Percentiles rank a stretch among this genome's conserved stretches.
phyloP scores from a whole-genome alignment of 53 echinoderm and acorn worm species.

The Echinometra lucunter region DNA sequence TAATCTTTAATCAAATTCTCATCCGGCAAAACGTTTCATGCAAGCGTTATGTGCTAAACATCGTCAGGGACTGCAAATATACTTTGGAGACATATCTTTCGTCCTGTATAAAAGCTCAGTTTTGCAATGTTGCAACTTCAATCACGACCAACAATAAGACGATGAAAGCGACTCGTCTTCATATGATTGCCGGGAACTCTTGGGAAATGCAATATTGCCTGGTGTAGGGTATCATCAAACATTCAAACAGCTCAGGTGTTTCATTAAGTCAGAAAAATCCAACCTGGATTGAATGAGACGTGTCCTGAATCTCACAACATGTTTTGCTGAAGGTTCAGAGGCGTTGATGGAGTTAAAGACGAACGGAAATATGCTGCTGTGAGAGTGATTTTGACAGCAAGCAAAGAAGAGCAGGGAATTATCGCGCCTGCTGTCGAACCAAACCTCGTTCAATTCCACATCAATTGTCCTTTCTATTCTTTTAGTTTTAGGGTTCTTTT shows the following conservation, averaged over 20 bases:
- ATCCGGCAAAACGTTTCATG: not conserved
- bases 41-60: not conserved
- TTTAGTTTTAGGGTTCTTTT: not conserved
- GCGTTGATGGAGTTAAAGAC: not conserved
- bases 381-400: not conserved
- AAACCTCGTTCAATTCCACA: not conserved
- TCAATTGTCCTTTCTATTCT: not conserved
- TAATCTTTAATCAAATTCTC: constrained; percentile 29
- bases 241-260: constrained; percentile 17
- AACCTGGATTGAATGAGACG: not conserved
- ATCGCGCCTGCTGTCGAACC: not conserved
- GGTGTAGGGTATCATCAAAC: not conserved
- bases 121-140: not conserved
- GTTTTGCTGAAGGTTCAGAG: not conserved
- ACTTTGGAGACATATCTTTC: not conserved
- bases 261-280: constrained; percentile 27
- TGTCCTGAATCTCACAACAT: constrained; percentile 10
- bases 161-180: not conserved
- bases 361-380: not conserved
- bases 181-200: not conserved
- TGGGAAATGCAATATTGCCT: constrained; percentile 15
- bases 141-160: not conserved
- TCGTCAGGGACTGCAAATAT: constrained; percentile 1
- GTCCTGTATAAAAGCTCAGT: not conserved
- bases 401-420: not conserved